Evolutionary conservation across 2,113 vertebrate genomes (phyloP).

Genomic region (Murina feae): DNA sequence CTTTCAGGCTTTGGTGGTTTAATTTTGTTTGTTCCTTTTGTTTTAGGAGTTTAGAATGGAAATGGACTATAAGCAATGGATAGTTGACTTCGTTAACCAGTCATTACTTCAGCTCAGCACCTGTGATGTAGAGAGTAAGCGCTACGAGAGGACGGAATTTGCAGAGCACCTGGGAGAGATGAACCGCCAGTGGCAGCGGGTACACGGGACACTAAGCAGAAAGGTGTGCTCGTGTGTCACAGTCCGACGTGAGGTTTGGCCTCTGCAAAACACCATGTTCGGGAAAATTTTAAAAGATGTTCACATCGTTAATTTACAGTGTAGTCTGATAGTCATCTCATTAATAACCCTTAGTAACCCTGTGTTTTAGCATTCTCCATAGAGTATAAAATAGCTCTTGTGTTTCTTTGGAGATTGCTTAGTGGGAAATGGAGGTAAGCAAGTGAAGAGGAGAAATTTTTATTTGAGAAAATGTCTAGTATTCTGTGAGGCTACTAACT

Average conservation of each 20-base stretch:
- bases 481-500: background rate
- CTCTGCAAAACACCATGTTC: background rate
- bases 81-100: conserved; percentile 89
- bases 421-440: conserved; percentile 4
- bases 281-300: background rate
- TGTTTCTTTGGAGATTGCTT: background rate
- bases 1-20: background rate
- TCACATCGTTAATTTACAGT: background rate
- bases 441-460: conserved; percentile 11
- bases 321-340: background rate
- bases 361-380: background rate
- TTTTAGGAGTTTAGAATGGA: conserved; percentile 84
- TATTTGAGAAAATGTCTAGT: background rate
- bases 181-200: conserved; percentile 84
- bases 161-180: conserved; percentile 88
- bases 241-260: background rate
- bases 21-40: background rate
- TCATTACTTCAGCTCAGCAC: conserved; percentile 83
- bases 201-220: conserved; percentile 80
- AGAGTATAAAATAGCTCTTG: background rate
- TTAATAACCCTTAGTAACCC: background rate
- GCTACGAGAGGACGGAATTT: conserved; percentile 84
- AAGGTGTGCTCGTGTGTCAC: conserved; percentile 79
- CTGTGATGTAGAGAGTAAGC: conserved; percentile 81
- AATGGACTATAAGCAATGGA: conserved; percentile 85